phyloP scores from a whole-genome alignment of 2,113 vertebrate genomes.

The Naja naja region DNA sequence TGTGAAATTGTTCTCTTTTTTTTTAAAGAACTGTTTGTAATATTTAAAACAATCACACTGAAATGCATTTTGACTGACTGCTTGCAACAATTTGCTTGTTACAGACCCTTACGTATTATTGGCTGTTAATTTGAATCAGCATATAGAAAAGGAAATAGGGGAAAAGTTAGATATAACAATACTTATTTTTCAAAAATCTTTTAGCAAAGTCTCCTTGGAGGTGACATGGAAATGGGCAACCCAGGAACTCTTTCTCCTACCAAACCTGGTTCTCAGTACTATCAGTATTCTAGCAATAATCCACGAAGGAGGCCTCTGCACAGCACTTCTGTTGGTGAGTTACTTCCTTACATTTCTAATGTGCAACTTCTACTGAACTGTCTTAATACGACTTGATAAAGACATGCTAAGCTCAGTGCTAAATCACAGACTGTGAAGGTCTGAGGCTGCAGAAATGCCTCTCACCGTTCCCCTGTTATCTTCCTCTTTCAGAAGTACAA shows the following conservation, averaged over 20 bases:
- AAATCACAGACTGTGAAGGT: background rate
- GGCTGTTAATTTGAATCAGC: slow-evolving; percentile 47
- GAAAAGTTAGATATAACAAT: slow-evolving; percentile 37
- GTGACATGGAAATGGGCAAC: slow-evolving; percentile 90
- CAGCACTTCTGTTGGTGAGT: slow-evolving; percentile 88
- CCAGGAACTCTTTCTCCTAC: slow-evolving; percentile 89
- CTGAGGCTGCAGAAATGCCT: slow-evolving; percentile 7
- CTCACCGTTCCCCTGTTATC: slow-evolving; percentile 54
- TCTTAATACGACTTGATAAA: background rate
- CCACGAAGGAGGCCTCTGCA: slow-evolving; percentile 87
- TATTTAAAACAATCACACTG: slow-evolving; percentile 22
- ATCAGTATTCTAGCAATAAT: slow-evolving; percentile 90
- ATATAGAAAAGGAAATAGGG: slow-evolving; percentile 39
- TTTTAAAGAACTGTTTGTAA: slow-evolving; percentile 4
- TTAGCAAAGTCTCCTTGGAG: slow-evolving; percentile 84
- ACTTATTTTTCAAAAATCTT: slow-evolving; percentile 56
- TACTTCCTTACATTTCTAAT: slow-evolving; percentile 3
- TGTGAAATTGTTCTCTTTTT: slow-evolving; percentile 8
- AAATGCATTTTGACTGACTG: slow-evolving; percentile 27
- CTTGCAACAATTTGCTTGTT: background rate
- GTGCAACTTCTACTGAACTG: background rate
- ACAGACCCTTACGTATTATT: background rate
- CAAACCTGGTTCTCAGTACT: slow-evolving; percentile 91
- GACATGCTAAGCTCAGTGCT: background rate
- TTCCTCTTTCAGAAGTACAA: slow-evolving; percentile 82